Conservation (phyloP, 1,140 invertebrate genomes). For the Macrosteles quadrilineatus region DNA sequence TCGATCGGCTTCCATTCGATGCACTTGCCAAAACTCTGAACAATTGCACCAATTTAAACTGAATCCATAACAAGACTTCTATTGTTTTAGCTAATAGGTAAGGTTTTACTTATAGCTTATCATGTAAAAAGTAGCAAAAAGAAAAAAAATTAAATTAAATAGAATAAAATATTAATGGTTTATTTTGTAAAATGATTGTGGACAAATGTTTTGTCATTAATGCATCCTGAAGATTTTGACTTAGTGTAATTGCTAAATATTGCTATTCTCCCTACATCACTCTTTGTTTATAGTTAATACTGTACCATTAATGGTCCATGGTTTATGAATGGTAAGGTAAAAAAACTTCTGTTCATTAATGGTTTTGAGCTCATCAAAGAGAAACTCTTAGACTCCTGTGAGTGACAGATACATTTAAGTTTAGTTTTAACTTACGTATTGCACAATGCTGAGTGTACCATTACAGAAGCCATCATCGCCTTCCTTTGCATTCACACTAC, state of each 20-base stretch:
- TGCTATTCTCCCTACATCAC: too few species aligned
- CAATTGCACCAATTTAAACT: constrained; percentile 23
- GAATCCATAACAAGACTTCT: too few species aligned
- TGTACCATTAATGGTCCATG: too few species aligned
- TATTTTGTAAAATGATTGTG: background rate
- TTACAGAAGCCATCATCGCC: constrained; percentile 51
- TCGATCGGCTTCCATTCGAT: constrained; percentile 81
- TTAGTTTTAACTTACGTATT: constrained; percentile 52
- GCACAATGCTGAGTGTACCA: constrained; percentile 53
- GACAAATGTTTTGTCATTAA: background rate
- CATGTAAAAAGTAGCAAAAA: constrained; percentile 14
- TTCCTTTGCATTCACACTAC: constrained; percentile 48
- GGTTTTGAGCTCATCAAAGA: too few species aligned
- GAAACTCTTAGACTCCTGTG: too few species aligned
- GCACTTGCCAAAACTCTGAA: constrained; percentile 56
- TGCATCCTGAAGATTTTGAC: background rate
- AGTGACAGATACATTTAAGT: too few species aligned
- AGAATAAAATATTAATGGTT: constrained; percentile 2
- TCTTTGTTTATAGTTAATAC: too few species aligned
- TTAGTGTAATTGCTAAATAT: too few species aligned
- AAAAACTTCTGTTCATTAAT: too few species aligned
- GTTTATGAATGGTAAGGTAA: too few species aligned
- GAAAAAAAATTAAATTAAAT: constrained; percentile 28
- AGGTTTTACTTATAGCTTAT: constrained; percentile 21
- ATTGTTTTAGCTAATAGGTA: constrained; percentile 16